phyloP scores from a whole-genome alignment of 2,888 invertebrate genomes.

The Drosophila emarginata region DNA sequence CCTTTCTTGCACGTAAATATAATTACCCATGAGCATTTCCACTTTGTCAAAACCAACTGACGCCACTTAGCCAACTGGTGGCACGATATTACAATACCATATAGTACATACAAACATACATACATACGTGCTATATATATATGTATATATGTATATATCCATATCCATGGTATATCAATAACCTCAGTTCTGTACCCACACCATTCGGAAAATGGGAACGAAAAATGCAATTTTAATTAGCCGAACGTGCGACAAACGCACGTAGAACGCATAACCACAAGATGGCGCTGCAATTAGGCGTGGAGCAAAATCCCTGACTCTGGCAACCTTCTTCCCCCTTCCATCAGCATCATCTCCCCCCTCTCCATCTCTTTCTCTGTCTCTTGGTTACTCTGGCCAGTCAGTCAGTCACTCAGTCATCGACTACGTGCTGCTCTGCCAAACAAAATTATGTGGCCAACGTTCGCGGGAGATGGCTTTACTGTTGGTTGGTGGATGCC shows the following conservation, averaged over 20 bases:
- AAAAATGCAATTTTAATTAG: conserved; percentile 76
- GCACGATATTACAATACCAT: conserved; percentile 26
- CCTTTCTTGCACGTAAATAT: conserved; percentile 1
- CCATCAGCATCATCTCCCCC: too few relatives aligned
- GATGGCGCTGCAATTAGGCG: conserved; percentile 73
- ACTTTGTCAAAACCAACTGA: conserved; percentile 26
- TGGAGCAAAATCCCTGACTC: conserved; percentile 17
- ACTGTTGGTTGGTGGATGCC: background rate
- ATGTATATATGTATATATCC: background rate
- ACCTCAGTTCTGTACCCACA: conserved; percentile 7
- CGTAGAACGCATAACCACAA: conserved; percentile 71
- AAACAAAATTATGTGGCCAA: conserved; percentile 73
- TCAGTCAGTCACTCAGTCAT: conserved; percentile 41
- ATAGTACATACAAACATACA: background rate
- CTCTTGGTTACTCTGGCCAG: conserved; percentile 4
- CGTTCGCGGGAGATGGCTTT: conserved; percentile 31
- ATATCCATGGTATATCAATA: conserved; percentile 43
- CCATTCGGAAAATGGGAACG: conserved; percentile 26
- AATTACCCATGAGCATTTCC: conserved; percentile 10
- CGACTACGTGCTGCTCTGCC: conserved; percentile 63
- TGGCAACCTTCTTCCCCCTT: background rate
- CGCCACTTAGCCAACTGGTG: conserved; percentile 36
- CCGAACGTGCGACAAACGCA: conserved; percentile 69
- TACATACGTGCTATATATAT: conserved; percentile 7
- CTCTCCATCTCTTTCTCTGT: background rate